phyloP scores from a whole-genome alignment of 2,888 invertebrate species.

The Synanthedon tipuliformis region DNA sequence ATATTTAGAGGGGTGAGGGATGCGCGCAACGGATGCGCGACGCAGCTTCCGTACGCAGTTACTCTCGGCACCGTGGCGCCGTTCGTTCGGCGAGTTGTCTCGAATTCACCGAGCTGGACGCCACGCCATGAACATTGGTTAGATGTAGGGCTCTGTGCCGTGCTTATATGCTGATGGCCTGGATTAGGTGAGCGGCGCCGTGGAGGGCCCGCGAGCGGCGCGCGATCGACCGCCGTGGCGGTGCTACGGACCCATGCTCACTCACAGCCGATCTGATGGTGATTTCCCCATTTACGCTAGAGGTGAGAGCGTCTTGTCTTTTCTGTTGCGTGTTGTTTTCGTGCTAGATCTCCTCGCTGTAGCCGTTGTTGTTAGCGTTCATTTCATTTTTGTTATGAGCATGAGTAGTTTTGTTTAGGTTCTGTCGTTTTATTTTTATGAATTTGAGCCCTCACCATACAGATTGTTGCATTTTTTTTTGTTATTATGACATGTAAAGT shows the following conservation, averaged over 20 bases:
- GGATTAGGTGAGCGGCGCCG: slow-evolving; percentile 55
- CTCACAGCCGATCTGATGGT: slow-evolving; percentile 87
- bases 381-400: too few relatives aligned
- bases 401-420: background rate
- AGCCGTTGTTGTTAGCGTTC: background rate
- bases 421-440: background rate
- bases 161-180: slow-evolving; percentile 48
- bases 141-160: slow-evolving; percentile 37
- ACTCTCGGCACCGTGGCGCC: slow-evolving; percentile 47
- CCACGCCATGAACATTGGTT: slow-evolving; percentile 27
- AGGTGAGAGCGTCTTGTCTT: slow-evolving; percentile 66
- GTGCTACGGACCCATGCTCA: slow-evolving; percentile 80
- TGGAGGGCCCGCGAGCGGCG: slow-evolving; percentile 66
- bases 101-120: slow-evolving; percentile 38
- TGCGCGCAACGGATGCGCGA: slow-evolving; percentile 61
- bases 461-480: too few relatives aligned
- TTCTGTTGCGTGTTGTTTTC: slow-evolving; percentile 8
- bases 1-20: slow-evolving; percentile 42
- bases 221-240: slow-evolving; percentile 69
- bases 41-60: slow-evolving; percentile 48
- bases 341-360: slow-evolving; percentile 5
- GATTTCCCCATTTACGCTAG: slow-evolving; percentile 85
- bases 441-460: too few relatives aligned
- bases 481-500: too few relatives aligned
- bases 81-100: slow-evolving; percentile 40